Conservation (phyloP, 2,888 invertebrate species). For the Apodemia duryi region DNA sequence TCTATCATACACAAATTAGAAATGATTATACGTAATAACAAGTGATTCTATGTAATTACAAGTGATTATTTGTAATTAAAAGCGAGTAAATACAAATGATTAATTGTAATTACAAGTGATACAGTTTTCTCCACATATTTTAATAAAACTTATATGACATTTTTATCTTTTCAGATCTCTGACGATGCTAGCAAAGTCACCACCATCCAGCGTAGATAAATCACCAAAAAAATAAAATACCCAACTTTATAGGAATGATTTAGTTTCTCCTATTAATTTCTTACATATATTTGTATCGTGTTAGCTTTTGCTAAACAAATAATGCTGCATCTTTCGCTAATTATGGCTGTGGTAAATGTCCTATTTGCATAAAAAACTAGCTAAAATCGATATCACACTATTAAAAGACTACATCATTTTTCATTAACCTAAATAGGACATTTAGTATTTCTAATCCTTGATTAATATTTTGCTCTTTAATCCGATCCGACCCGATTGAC, state of each 20-base stretch:
- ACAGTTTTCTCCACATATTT: neutral
- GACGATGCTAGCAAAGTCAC: conserved; percentile 65
- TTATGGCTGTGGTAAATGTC: conserved; percentile 20
- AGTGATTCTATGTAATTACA: no score
- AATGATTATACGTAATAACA: no score
- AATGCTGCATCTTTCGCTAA: conserved; percentile 27
- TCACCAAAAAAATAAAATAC: conserved; percentile 51
- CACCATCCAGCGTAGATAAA: conserved; percentile 61
- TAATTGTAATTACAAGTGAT: neutral
- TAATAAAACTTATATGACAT: neutral
- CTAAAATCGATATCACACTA: conserved; percentile 1
- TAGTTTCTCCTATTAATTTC: conserved; percentile 18
- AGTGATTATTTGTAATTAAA: no score
- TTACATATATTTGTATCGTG: conserved; percentile 18
- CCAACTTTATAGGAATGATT: neutral
- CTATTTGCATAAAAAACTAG: conserved; percentile 15
- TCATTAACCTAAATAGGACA: conserved; percentile 18
- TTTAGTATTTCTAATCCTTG: conserved; percentile 6
- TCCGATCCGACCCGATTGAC: neutral
- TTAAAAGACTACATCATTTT: conserved; percentile 2
- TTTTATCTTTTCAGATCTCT: conserved; percentile 60
- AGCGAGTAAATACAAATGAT: no score
- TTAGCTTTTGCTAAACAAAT: conserved; percentile 32
- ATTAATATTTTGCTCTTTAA: neutral
- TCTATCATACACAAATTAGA: no score